These are phyloP conservation scores for Jacana jacana DNA, from an alignment of 2,113 vertebrate genomes.

Conservation along the genomic window DNA sequence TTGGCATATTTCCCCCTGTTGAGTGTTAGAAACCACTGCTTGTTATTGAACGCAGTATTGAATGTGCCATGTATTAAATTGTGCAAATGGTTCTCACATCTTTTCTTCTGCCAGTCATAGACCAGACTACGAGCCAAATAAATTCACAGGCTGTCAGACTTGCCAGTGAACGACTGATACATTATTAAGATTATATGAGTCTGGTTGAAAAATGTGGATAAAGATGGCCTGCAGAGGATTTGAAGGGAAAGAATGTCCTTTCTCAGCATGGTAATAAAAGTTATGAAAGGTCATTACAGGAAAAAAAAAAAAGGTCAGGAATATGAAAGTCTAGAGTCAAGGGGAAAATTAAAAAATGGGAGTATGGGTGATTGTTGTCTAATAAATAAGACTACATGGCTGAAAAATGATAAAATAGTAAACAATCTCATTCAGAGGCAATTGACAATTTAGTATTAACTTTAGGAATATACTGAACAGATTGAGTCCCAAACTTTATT, in stretches of 20 bases:
- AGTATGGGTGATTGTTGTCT: neutral
- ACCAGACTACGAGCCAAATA: neutral
- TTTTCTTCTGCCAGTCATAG: neutral
- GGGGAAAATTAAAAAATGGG: neutral
- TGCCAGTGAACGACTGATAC: neutral
- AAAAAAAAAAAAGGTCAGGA: neutral
- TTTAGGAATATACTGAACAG: neutral
- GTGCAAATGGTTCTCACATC: neutral
- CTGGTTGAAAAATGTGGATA: neutral
- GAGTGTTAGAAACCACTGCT: neutral
- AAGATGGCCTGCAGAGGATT: neutral
- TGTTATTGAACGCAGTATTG: neutral
- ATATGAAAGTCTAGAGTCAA: neutral
- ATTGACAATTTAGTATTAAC: neutral
- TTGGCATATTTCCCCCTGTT: neutral
- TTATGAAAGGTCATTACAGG: neutral
- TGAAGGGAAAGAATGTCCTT: neutral
- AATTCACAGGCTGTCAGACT: slow-evolving; percentile 22
- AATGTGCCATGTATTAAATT: neutral
- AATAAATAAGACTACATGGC: neutral
- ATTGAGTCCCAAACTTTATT: neutral
- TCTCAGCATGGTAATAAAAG: neutral
- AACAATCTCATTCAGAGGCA: neutral
- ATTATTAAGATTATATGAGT: neutral
- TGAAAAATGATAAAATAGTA: neutral